Evolutionary conservation across 2,113 vertebrate genomes (phyloP), one percentile per base, ranked within the genome.

Genomic region (Taurulus bubalis): DNA sequence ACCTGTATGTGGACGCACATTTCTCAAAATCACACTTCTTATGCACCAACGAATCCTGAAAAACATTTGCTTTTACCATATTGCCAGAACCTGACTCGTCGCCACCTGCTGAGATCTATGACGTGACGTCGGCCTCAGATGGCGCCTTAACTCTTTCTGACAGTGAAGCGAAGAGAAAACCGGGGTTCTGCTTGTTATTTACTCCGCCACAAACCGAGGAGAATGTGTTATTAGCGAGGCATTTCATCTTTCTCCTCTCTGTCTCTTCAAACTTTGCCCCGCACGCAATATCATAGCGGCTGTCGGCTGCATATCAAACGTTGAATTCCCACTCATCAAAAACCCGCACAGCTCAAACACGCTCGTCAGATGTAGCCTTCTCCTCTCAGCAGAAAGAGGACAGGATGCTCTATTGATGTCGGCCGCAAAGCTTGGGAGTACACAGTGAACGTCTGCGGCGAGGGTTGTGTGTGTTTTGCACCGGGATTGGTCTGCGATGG

Each of bases 301-400:
- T 78, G 87, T 79, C 28, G 58, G 76, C 79, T 76, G 80, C 84
- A 84, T 76, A 92, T 93, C 88, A 89, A 90, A 89, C 47, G 30
- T 22, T 0, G 12, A 15, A n/a, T 69, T 34, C 47, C 32, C 87
- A 8, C 40, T 75, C 85, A 83, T 90, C 87, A 88, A 51, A 85
- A 26, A 32, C 30, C 73, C 12, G 45, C 59, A 20, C 60, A 7
- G 64, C 77, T 77, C 83, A 77, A 66, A 80, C 8, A 4, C 30
- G 69, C 77, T 6, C 34, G 36, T 89, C 87, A 88, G 84, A 91
- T 80, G 88, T 67, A 14, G 74, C 80, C 73, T 87, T 76, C 71
- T 72, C 64, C 58, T 77, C 71, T 5, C 30, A 76, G 73, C 24
- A 85, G 75, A 89, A 88, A 89, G 85, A n/a, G 64, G 68, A 84